Percentiles rank a stretch among this genome's conserved stretches.
These are phyloP conservation scores for Aphodius granarius DNA, from an alignment of 2,888 invertebrate genomes.

Conservation along the genomic window DNA sequence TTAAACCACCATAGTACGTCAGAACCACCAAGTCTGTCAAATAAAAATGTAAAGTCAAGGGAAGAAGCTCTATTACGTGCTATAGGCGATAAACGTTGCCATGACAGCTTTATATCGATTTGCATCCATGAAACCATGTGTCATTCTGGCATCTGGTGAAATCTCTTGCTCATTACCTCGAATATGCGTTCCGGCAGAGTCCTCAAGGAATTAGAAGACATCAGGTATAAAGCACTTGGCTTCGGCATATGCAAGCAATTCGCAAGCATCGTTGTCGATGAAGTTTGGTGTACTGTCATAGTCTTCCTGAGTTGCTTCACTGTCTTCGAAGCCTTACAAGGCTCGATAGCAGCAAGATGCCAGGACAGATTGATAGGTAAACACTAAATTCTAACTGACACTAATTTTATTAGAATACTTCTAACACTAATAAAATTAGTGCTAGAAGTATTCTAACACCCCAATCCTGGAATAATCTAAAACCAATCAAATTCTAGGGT, in stretches of 20 bases:
- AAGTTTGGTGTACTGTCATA: slow-evolving; percentile 4
- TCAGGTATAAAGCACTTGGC: neutral
- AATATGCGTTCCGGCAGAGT: neutral
- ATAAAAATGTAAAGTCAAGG: too few species aligned
- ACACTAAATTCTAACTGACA: neutral
- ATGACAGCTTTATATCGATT: too few species aligned
- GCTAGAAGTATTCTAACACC: too few species aligned
- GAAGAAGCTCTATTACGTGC: too few species aligned
- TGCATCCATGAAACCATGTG: too few species aligned
- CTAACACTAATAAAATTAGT: neutral
- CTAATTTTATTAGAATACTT: neutral
- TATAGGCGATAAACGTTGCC: too few species aligned
- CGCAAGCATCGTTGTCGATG: neutral
- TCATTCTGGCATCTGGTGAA: neutral
- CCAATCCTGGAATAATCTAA: too few species aligned
- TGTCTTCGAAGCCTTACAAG: slow-evolving; percentile 1
- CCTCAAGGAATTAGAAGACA: neutral
- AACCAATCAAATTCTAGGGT: slow-evolving; percentile 27
- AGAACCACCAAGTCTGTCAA: too few species aligned
- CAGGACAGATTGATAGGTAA: neutral
- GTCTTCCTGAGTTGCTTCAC: neutral
- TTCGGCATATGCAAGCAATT: neutral
- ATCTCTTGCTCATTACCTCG: neutral
- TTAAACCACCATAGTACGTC: too few species aligned
- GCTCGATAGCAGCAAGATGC: neutral